Conservation (phyloP, 2,888 invertebrate species). For the Hirtodrosophila cameraria region DNA sequence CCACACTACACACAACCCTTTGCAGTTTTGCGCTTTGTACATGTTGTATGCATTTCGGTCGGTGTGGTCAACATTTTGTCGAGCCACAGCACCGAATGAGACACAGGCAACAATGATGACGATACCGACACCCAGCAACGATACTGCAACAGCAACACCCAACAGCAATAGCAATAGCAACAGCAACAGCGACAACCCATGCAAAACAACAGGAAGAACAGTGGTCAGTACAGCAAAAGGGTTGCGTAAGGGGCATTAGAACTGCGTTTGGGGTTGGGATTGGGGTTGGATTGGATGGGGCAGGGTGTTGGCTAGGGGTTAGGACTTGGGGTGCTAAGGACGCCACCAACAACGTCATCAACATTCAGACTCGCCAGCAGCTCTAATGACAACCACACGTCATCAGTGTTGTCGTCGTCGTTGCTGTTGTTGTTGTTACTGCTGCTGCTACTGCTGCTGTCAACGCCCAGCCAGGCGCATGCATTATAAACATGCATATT, state of each 20-base stretch:
- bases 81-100: constrained; percentile 17
- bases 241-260: constrained; percentile 30
- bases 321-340: constrained; percentile 6
- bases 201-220: constrained; percentile 55
- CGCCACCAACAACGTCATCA: constrained; percentile 62
- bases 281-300: neutral
- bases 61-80: constrained; percentile 67
- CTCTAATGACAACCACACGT: constrained; percentile 79
- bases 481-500: constrained; percentile 52
- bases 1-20: constrained; percentile 6
- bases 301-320: neutral
- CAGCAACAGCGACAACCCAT: constrained; percentile 29
- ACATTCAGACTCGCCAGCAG: constrained; percentile 49
- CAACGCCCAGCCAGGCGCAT: constrained; percentile 59
- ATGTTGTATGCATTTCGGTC: constrained; percentile 73
- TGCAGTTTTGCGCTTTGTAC: constrained; percentile 45
- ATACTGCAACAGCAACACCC: constrained; percentile 17
- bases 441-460: constrained; percentile 33
- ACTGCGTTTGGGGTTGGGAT: neutral
- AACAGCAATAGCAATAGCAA: constrained; percentile 1
- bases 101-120: constrained; percentile 23
- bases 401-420: constrained; percentile 60
- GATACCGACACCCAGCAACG: constrained; percentile 38
- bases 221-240: constrained; percentile 35
- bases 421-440: constrained; percentile 24